phyloP scores from a whole-genome alignment of 1,140 invertebrate genomes.

The Sesamia nonagrioides region DNA sequence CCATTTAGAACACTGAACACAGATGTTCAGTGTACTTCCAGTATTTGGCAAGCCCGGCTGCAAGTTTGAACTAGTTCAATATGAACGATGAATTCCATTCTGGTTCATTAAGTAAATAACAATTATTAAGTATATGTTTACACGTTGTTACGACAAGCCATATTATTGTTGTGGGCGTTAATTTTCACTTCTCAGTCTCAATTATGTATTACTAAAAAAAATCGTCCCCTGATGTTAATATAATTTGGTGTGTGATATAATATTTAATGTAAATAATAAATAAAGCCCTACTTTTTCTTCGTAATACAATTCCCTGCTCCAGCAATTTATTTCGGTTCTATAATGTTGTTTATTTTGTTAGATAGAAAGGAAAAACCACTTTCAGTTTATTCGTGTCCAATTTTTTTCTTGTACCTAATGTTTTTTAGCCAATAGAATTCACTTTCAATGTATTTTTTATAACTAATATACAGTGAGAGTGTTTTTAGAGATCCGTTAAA shows the following conservation, averaged over 20 bases:
- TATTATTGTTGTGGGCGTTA: neutral
- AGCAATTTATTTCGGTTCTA: neutral
- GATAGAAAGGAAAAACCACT: neutral
- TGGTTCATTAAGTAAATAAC: conserved; percentile 23
- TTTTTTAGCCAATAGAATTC: neutral
- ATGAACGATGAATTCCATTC: neutral
- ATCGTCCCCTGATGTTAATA: neutral
- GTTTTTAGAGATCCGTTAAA: conserved; percentile 17
- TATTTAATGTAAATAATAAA: neutral
- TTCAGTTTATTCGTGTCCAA: neutral
- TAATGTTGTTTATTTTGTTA: neutral
- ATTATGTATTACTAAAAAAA: neutral
- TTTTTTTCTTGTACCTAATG: neutral
- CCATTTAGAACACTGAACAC: neutral
- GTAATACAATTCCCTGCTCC: no score
- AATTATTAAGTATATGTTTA: neutral
- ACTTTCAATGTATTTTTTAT: neutral
- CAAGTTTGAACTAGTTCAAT: neutral
- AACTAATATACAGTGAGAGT: conserved; percentile 3
- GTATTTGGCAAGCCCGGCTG: conserved; percentile 7
- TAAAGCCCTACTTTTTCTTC: neutral
- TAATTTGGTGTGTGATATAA: no score
- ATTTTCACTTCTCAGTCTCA: neutral
- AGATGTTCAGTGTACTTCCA: neutral
- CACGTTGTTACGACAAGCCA: neutral